phyloP scores from a whole-genome alignment of 2,113 vertebrate species.

The Haliaeetus leucogaster region DNA sequence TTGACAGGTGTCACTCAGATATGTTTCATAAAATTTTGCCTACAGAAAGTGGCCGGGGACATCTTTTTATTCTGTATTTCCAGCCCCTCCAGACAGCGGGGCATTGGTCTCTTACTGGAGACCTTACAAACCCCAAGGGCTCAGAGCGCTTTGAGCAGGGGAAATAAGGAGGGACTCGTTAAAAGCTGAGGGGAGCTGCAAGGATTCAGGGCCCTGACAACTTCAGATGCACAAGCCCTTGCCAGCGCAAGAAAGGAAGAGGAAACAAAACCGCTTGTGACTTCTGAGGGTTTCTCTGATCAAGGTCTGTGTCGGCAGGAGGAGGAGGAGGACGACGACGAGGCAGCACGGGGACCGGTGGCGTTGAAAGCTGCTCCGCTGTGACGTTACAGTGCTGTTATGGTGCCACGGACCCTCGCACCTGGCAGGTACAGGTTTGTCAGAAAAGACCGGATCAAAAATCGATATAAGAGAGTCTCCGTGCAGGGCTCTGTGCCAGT shows the following conservation, averaged over 20 bases:
- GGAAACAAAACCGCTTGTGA: background rate
- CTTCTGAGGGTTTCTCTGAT: background rate
- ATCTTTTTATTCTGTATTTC: background rate
- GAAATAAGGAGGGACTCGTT: background rate
- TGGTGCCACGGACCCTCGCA: fast-evolving
- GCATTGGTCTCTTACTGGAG: background rate
- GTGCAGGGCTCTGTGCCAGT: background rate
- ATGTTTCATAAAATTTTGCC: fast-evolving
- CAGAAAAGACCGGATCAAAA: background rate
- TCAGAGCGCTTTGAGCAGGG: fast-evolving
- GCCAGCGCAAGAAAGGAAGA: background rate
- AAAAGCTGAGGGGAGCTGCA: background rate
- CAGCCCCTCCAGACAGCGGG: background rate
- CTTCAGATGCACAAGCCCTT: background rate
- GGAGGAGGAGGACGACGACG: background rate
- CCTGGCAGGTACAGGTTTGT: background rate
- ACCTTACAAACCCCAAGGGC: fast-evolving
- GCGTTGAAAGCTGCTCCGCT: background rate
- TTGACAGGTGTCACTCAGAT: background rate
- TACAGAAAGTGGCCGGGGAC: background rate
- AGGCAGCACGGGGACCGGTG: fast-evolving
- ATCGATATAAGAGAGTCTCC: fast-evolving
- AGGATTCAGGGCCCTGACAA: background rate
- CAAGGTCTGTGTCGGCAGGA: background rate
- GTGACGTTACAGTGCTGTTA: fast-evolving